A percentile compares a stretch with the other conserved stretches of the same genome.
These are phyloP conservation scores for Reticulitermes lucifugus DNA, from an alignment of 2,888 invertebrate genomes.

Conservation along the genomic window DNA sequence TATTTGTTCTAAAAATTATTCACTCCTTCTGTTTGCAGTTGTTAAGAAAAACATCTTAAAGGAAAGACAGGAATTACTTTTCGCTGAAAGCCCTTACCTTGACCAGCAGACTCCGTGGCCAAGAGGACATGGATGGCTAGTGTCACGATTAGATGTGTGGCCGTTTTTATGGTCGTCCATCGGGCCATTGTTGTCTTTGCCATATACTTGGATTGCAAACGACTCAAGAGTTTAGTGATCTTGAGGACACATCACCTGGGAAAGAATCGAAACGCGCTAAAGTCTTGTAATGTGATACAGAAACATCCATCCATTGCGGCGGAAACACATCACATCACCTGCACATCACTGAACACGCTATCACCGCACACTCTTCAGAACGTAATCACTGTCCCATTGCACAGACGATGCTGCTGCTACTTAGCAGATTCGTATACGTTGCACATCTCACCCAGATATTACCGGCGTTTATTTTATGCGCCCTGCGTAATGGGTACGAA, in stretches of 20 bases:
- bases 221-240: background rate
- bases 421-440: too few relatives aligned
- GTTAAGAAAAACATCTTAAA: too few relatives aligned
- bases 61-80: too few relatives aligned
- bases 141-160: background rate
- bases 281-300: background rate
- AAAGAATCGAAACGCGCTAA: background rate
- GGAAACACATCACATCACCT: slow-evolving; percentile 11
- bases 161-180: background rate
- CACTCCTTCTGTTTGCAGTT: too few relatives aligned
- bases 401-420: too few relatives aligned
- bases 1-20: too few relatives aligned
- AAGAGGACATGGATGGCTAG: slow-evolving; percentile 14
- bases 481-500: too few relatives aligned
- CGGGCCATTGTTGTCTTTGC: slow-evolving; percentile 11
- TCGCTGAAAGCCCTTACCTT: background rate
- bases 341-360: background rate
- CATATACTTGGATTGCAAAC: background rate
- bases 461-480: too few relatives aligned
- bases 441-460: too few relatives aligned
- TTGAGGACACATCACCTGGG: slow-evolving; percentile 18
- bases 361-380: background rate
- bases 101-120: background rate
- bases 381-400: background rate
- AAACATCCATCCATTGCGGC: background rate